Conservation (phyloP, 2,797 vertebrate genomes). For the Sebastes hubbsi region DNA sequence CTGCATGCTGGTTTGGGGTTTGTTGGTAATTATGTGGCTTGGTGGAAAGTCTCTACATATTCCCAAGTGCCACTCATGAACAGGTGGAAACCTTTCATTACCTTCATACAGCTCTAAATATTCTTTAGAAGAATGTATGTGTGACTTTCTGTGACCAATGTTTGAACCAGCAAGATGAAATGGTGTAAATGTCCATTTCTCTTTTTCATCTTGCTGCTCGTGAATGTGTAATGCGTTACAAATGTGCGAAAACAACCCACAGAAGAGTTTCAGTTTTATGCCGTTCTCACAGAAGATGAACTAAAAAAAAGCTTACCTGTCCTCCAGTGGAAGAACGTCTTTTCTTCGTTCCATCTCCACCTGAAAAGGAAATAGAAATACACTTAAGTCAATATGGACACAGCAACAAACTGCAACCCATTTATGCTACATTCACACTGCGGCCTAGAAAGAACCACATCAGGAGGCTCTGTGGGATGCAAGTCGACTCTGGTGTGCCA, state of each 20-base stretch:
- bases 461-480: neutral
- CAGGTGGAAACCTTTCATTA: constrained; percentile 45
- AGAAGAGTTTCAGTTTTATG: neutral
- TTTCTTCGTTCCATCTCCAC: constrained; percentile 89
- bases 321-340: constrained; percentile 88
- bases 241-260: neutral
- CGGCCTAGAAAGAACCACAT: neutral
- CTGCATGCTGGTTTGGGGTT: constrained; percentile 14
- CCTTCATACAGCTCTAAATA: neutral
- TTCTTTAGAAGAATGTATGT: neutral
- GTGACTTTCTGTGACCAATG: neutral
- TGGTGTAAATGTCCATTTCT: neutral
- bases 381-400: neutral
- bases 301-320: constrained; percentile 82
- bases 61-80: constrained; percentile 6
- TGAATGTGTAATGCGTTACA: neutral
- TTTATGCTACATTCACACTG: neutral
- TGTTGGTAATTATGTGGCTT: constrained; percentile 22
- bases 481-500: neutral
- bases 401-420: neutral
- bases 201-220: neutral
- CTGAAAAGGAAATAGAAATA: constrained; percentile 69
- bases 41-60: constrained; percentile 3
- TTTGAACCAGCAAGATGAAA: constrained; percentile 1
- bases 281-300: neutral